Percentiles rank a stretch among this genome's conserved stretches.
Evolutionary conservation across 1,140 invertebrate genomes (phyloP).

Genomic region (Drosophila ficusphila): DNA sequence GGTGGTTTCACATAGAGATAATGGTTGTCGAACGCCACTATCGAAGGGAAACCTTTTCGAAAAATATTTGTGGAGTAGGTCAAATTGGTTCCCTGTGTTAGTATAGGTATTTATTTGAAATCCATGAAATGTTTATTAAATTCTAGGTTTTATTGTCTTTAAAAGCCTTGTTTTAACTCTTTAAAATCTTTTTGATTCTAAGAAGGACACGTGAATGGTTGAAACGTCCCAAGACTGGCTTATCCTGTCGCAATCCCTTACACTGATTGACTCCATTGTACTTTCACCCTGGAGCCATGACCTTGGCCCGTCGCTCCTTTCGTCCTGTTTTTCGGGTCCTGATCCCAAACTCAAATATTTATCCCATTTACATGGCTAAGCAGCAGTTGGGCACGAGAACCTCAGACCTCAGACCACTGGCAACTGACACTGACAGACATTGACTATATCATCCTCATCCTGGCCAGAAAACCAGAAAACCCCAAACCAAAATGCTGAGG

Average conservation of each 20-base stretch:
- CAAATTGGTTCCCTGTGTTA: no score
- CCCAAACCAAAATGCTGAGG: conserved; percentile 3
- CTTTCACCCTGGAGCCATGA: neutral
- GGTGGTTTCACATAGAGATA: conserved; percentile 4
- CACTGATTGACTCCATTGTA: conserved; percentile 4
- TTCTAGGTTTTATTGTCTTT: neutral
- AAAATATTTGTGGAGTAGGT: no score
- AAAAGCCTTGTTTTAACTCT: neutral
- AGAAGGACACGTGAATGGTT: neutral
- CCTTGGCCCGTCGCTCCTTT: conserved; percentile 4
- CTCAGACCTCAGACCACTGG: neutral
- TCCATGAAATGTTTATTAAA: neutral
- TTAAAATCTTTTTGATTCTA: neutral
- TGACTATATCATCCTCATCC: conserved; percentile 3
- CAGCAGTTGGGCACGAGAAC: conserved; percentile 11
- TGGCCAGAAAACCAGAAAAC: neutral
- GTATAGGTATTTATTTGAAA: no score
- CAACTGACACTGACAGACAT: conserved; percentile 26
- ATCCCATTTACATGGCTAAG: conserved; percentile 43
- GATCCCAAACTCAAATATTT: conserved; percentile 44
- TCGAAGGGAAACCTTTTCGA: no score
- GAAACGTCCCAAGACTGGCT: neutral
- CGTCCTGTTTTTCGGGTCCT: conserved; percentile 1
- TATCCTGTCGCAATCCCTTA: neutral
- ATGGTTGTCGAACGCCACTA: neutral